Conservation (phyloP, 1,140 invertebrate genomes). For the Drosophila guanche region DNA sequence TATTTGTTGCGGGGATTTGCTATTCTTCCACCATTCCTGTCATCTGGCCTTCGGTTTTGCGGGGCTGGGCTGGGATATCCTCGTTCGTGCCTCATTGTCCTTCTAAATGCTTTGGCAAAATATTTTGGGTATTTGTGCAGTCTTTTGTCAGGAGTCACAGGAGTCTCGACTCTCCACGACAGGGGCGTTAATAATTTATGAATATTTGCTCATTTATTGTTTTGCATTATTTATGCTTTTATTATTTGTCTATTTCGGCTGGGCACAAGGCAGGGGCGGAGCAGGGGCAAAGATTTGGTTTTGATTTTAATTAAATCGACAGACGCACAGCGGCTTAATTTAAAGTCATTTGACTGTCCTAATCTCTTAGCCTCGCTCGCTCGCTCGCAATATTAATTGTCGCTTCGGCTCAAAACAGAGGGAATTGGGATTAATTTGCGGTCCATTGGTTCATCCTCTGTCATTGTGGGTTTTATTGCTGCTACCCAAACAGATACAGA, state of each 20-base stretch:
- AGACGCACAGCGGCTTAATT: constrained; percentile 68
- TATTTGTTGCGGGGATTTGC: constrained; percentile 82
- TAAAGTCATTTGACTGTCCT: constrained; percentile 69
- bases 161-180: constrained; percentile 9
- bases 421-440: constrained; percentile 47
- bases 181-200: constrained; percentile 75
- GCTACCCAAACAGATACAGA: not conserved
- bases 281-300: constrained; percentile 67
- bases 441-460: constrained; percentile 40
- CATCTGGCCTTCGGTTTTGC: constrained; percentile 33
- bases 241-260: constrained; percentile 59
- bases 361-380: constrained; percentile 45
- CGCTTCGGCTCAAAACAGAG: constrained; percentile 21
- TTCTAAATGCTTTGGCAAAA: constrained; percentile 80
- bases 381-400: constrained; percentile 46
- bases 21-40: constrained; percentile 62
- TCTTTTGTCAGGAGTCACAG: constrained; percentile 48
- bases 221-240: constrained; percentile 79
- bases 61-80: not conserved
- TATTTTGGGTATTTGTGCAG: constrained; percentile 76
- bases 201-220: constrained; percentile 82
- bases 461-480: not conserved
- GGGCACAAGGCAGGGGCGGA: constrained; percentile 1
- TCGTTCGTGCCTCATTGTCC: constrained; percentile 75
- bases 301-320: constrained; percentile 81